A percentile compares a stretch with the other conserved stretches of the same genome.
Conservation (phyloP, 2,797 vertebrate species). For the Pseudochirops cupreus region DNA sequence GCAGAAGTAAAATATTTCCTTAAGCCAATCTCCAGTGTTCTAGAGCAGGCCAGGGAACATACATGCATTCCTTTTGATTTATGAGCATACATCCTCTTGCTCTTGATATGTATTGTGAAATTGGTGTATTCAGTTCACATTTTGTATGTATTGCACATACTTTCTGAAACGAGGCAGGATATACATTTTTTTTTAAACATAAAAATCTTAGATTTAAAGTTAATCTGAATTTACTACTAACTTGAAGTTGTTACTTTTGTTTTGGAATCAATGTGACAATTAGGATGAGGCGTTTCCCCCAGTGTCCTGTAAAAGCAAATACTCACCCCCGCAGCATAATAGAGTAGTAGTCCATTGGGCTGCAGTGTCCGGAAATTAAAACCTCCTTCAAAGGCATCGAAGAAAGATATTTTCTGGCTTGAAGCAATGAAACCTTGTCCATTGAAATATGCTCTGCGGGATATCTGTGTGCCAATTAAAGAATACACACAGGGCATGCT, state of each 20-base stretch:
- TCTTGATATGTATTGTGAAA: slow-evolving; percentile 9
- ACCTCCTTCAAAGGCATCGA: slow-evolving; percentile 94
- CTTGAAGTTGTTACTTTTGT: slow-evolving; percentile 26
- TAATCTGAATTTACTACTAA: slow-evolving; percentile 31
- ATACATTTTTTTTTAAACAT: background rate
- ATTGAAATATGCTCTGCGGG: slow-evolving; percentile 94
- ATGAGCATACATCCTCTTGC: background rate
- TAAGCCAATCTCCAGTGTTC: background rate
- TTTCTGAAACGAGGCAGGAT: background rate
- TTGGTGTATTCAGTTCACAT: background rate
- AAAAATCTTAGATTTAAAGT: slow-evolving; percentile 10
- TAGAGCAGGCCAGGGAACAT: slow-evolving; percentile 1
- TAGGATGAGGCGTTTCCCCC: background rate
- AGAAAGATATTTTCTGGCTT: slow-evolving; percentile 91
- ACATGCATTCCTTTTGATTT: background rate
- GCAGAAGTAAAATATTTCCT: slow-evolving; percentile 29
- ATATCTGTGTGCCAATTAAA: slow-evolving; percentile 89
- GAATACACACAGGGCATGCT: slow-evolving; percentile 33
- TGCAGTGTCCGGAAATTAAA: slow-evolving; percentile 94
- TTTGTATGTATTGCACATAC: background rate
- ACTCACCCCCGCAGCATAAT: slow-evolving; percentile 92
- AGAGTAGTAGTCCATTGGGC: slow-evolving; percentile 93
- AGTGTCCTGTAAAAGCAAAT: slow-evolving; percentile 48
- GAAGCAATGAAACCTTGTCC: slow-evolving; percentile 94
- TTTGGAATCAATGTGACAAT: slow-evolving; percentile 56